phyloP scores from a whole-genome alignment of 2,113 vertebrate species.

The Brachyhypopomus occidentalis region DNA sequence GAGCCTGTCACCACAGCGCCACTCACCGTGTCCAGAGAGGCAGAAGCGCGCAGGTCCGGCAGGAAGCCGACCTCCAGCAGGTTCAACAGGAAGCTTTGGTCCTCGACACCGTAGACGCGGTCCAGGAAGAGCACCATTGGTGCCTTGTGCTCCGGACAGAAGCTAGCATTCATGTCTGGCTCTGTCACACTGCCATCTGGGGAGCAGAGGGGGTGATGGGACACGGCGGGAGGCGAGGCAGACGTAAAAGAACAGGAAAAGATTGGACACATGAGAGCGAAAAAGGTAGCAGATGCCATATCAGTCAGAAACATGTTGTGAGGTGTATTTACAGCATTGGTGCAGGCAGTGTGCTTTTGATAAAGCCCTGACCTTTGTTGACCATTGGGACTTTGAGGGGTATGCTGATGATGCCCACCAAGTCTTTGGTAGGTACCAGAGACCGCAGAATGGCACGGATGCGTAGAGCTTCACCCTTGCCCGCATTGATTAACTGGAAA shows the following conservation, averaged over 20 bases:
- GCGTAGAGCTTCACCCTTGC: conserved; percentile 95
- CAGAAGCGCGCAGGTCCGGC: conserved; percentile 89
- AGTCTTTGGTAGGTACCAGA: conserved; percentile 89
- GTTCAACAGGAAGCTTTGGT: conserved; percentile 92
- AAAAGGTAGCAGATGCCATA: not conserved
- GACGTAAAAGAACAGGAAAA: not conserved
- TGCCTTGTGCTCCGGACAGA: conserved; percentile 97
- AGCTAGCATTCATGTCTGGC: conserved; percentile 91
- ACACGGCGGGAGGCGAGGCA: not conserved
- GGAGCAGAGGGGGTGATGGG: not conserved
- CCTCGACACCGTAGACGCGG: conserved; percentile 92
- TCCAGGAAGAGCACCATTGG: conserved; percentile 98
- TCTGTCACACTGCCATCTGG: conserved; percentile 90
- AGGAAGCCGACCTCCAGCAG: conserved; percentile 95
- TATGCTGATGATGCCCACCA: conserved; percentile 96
- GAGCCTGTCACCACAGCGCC: not conserved
- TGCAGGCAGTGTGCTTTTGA: not conserved
- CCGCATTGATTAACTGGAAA: conserved; percentile 91
- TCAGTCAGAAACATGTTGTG: not conserved
- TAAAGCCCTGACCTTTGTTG: conserved; percentile 84
- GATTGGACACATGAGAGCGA: not conserved
- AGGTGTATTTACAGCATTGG: not conserved
- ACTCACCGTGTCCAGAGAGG: conserved; percentile 91
- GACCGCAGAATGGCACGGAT: conserved; percentile 96
- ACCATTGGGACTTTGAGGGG: conserved; percentile 88